A percentile compares a stretch with the other conserved stretches of the same genome.
These are phyloP conservation scores for Lycaon pictus DNA, from an alignment of 2,113 vertebrate species.

Conservation along the genomic window DNA sequence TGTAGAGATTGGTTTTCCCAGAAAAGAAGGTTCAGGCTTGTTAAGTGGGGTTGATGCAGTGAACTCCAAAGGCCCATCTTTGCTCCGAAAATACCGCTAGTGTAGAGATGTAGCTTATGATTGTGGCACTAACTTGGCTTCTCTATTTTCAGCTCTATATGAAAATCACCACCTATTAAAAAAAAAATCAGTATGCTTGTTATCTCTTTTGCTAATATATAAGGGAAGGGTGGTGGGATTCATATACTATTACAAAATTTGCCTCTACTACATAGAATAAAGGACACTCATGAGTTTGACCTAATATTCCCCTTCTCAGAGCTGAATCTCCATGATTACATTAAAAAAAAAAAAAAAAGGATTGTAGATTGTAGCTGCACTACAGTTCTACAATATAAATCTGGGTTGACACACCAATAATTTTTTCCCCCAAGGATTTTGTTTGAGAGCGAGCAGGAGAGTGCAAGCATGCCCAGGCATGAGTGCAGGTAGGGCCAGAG, in stretches of 20 bases:
- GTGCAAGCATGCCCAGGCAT: too few relatives aligned
- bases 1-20: not conserved
- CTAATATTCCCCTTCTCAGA: not conserved
- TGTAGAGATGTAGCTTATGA: not conserved
- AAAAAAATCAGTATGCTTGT: not conserved
- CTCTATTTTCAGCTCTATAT: not conserved
- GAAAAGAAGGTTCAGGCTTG: slow-evolving; percentile 32
- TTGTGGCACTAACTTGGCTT: slow-evolving; percentile 12
- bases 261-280: not conserved
- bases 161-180: not conserved
- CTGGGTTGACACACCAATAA: not conserved
- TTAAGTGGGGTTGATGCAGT: not conserved
- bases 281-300: not conserved
- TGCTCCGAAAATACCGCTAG: not conserved
- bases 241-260: not conserved
- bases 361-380: not conserved
- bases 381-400: not conserved
- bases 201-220: not conserved
- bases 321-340: not conserved
- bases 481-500: too few relatives aligned
- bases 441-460: too few relatives aligned
- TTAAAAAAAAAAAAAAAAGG: not conserved
- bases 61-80: not conserved
- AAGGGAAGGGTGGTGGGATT: not conserved
- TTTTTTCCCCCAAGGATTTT: too few relatives aligned